Percentiles rank a stretch among this genome's conserved stretches.
Conservation (phyloP, 2,888 invertebrate genomes). For the Chaitophorus viminalis region DNA sequence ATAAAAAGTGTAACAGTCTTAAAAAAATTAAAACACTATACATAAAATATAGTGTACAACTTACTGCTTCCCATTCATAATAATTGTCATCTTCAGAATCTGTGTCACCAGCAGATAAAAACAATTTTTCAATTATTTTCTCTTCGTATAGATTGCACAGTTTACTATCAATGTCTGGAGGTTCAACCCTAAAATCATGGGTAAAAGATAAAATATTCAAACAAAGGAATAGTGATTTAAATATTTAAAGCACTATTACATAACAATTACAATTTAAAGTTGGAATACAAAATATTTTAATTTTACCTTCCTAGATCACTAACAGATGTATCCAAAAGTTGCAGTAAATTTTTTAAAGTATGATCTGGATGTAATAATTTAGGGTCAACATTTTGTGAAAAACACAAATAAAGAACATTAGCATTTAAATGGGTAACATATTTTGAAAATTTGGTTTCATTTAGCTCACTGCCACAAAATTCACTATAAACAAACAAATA, state of each 20-base stretch:
- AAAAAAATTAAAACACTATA: not conserved
- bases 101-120: slow-evolving; percentile 75
- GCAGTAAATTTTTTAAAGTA: slow-evolving; percentile 78
- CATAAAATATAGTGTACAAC: slow-evolving; percentile 64
- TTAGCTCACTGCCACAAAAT: slow-evolving; percentile 79
- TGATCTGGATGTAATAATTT: slow-evolving; percentile 65
- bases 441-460: slow-evolving; percentile 77
- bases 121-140: slow-evolving; percentile 70
- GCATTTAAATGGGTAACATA: slow-evolving; percentile 82
- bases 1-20: not conserved
- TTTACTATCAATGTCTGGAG: slow-evolving; percentile 72
- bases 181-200: slow-evolving; percentile 70
- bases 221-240: not conserved
- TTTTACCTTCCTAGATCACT: slow-evolving; percentile 79
- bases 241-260: not conserved
- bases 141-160: slow-evolving; percentile 75
- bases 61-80: slow-evolving; percentile 84
- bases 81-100: slow-evolving; percentile 78
- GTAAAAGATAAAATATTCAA: not conserved
- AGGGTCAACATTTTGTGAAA: slow-evolving; percentile 78
- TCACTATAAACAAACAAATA: slow-evolving; percentile 72
- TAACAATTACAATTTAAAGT: not conserved
- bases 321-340: slow-evolving; percentile 75
- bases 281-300: not conserved
- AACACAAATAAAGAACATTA: slow-evolving; percentile 82